A percentile compares a stretch with the other conserved stretches of the same genome.
Conservation (phyloP, 2,113 vertebrate species). For the Epinephelus fuscoguttatus region DNA sequence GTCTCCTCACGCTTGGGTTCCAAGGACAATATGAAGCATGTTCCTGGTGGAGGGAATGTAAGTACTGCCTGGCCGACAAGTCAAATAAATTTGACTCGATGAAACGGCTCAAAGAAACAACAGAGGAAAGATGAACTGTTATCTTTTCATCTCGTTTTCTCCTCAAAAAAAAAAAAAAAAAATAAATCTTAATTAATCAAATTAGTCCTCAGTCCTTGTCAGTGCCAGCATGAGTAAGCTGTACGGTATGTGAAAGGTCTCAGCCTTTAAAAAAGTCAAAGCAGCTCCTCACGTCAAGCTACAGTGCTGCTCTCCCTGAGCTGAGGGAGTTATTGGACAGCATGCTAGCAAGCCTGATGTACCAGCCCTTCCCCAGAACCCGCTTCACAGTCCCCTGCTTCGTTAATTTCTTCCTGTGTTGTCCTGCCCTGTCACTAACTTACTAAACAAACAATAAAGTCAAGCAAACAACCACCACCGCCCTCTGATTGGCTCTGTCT, state of each 20-base stretch:
- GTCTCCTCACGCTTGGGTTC: conserved; percentile 98
- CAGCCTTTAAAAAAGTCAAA: neutral
- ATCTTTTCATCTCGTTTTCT: neutral
- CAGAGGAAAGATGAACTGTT: neutral
- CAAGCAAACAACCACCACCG: neutral
- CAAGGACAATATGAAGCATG: conserved; percentile 99
- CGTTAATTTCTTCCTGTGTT: conserved; percentile 46
- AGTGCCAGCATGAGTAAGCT: neutral
- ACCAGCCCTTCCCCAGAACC: conserved; percentile 32
- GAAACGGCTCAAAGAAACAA: neutral
- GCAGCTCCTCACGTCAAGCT: neutral
- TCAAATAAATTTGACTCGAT: neutral
- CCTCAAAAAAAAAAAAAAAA: neutral
- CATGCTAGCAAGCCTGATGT: conserved; percentile 52
- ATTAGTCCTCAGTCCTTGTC: neutral
- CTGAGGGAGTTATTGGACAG: conserved; percentile 22
- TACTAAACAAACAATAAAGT: conserved; percentile 56
- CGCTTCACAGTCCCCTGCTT: conserved; percentile 36
- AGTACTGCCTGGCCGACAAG: conserved; percentile 85
- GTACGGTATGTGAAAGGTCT: neutral
- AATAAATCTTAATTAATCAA: neutral
- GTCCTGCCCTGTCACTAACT: conserved; percentile 69
- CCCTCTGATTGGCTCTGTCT: conserved; percentile 29
- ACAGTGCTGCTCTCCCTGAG: neutral
- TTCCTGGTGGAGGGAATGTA: conserved; percentile 99